These are phyloP conservation scores for Danio rerio DNA, from an alignment of 2,113 vertebrate species.

Conservation along the genomic window GRCz12tu NC_133177.1:1448001-1448500, in stretches of 20 bases:
- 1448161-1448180: constrained; percentile 82
- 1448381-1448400: constrained; percentile 78
- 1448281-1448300: constrained; percentile 98
- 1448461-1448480: constrained; percentile 94
- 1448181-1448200: constrained; percentile 81
- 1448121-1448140: constrained; percentile 90
- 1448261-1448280: constrained; percentile 94
- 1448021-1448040: constrained; percentile 98
- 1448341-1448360: constrained; percentile 96
- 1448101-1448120: constrained; percentile 69
- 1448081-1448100: constrained; percentile 90
- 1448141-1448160: constrained; percentile 92
- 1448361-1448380: constrained; percentile 97
- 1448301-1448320: constrained; percentile 98
- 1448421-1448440: constrained; percentile 92
- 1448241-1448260: constrained; percentile 94
- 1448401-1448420: constrained; percentile 96
- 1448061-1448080: constrained; percentile 93
- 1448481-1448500: constrained; percentile 97
- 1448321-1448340: constrained; percentile 98
- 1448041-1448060: constrained; percentile 92
- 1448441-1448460: constrained; percentile 98
- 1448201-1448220: constrained; percentile 91
- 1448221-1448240: constrained; percentile 93
- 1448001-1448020: constrained; percentile 97